Conservation (phyloP, 2,797 vertebrate genomes). For the Forpus xanthops region DNA sequence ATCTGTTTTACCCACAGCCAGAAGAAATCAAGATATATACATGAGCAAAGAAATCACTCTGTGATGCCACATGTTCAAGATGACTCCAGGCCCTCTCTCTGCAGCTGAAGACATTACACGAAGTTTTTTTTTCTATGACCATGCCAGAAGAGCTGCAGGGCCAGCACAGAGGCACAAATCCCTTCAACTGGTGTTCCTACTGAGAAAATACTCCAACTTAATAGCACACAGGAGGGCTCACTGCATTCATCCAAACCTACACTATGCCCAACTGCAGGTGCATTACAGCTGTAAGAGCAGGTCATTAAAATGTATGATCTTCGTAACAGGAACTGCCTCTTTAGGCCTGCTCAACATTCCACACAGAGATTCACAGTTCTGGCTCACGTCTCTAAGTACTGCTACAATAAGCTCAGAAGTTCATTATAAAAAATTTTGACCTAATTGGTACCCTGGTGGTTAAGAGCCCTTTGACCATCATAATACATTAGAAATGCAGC, state of each 20-base stretch:
- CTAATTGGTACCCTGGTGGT: background rate
- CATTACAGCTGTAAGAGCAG: background rate
- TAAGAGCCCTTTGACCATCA: background rate
- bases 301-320: background rate
- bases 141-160: conserved; percentile 4
- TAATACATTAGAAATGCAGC: background rate
- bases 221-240: background rate
- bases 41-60: background rate
- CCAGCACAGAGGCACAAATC: conserved; percentile 2
- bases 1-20: background rate
- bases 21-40: background rate
- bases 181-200: background rate
- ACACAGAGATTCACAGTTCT: rapidly evolving
- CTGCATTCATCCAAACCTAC: background rate
- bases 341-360: background rate
- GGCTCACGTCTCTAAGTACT: rapidly evolving
- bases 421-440: background rate
- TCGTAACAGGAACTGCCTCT: background rate
- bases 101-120: background rate
- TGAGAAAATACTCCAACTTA: background rate
- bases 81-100: background rate
- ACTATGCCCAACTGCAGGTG: background rate
- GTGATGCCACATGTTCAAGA: background rate
- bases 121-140: background rate
- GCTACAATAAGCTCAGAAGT: background rate